These are phyloP conservation scores for Oreohelix idahoensis DNA, from an alignment of 1,140 invertebrate species.

Conservation along the genomic window DNA sequence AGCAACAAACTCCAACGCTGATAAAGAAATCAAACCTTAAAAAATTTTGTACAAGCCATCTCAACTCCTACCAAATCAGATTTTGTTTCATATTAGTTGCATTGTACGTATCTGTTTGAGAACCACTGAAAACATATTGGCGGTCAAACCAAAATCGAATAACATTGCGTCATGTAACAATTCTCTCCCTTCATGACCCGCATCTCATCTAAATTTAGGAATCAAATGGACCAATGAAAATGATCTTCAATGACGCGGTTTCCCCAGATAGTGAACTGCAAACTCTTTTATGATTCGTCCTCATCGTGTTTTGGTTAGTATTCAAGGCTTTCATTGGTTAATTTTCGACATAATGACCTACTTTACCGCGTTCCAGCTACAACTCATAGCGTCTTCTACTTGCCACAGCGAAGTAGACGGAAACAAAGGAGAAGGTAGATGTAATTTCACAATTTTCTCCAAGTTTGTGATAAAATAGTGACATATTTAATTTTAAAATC, in stretches of 20 bases:
- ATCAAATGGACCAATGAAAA: conserved; percentile 5
- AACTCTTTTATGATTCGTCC: conserved; percentile 2
- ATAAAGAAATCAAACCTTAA: no score
- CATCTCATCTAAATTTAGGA: conserved; percentile 26
- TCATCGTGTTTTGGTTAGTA: conserved; percentile 24
- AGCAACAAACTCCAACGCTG: no score
- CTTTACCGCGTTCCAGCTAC: conserved; percentile 19
- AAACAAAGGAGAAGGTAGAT: conserved; percentile 18
- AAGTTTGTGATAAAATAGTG: neutral
- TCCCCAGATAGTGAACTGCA: conserved; percentile 9
- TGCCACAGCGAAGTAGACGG: conserved; percentile 17
- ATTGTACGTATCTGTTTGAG: no score
- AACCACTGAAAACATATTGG: neutral
- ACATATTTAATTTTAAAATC: neutral
- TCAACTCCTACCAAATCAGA: no score
- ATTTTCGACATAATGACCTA: conserved; percentile 27
- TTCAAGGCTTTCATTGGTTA: conserved; percentile 25
- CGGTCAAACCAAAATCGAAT: neutral
- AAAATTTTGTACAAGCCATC: no score
- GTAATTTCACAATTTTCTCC: neutral
- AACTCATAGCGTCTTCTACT: conserved; percentile 24
- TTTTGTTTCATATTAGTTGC: no score
- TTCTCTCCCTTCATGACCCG: conserved; percentile 25
- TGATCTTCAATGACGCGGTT: conserved; percentile 2
- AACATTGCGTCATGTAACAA: neutral